Evolutionary conservation across 1,140 invertebrate genomes (phyloP), one percentile per base, ranked within the genome.

Genomic region (Drosophila bocqueti): DNA sequence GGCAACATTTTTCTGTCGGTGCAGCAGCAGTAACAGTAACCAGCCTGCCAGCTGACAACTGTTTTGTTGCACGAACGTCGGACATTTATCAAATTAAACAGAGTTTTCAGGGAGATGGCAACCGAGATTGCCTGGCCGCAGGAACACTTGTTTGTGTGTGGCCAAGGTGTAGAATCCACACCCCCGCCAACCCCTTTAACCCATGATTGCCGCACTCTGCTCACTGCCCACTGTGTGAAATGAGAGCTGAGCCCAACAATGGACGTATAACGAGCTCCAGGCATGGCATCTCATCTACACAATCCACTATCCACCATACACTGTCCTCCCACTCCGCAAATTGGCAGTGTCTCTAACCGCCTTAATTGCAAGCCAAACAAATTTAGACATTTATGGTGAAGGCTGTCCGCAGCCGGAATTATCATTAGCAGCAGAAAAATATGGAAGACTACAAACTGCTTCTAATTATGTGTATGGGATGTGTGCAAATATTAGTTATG

Each of bases 41-140:
- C 18, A 50, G 36, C 45, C 63, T 21, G 59, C 54, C 77, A 81
- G 59, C 81, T 81, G 78, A 89, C 84, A 87, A 90, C 84, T 87
- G 85, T 84, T 89, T 85, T 90, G 77, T 81, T 64, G 78, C 85
- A 90, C 84, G 85, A 79, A 79, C 78, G 68, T 63, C 74, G 58
- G 64, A 73, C 81, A 89, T 89, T 89, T 89, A 90, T 89, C 84
- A 89, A 87, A 87, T 90, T 87, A 87, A 84, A 84, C 85, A 66
- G 69, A 79, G 73, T 82, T 78, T 78, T 77, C 58, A 73, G 58
- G 45, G 34, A 74, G 79, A 75, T 86, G 77, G 76, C 54, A 57
- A 21, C 75, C 49, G 66, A 74, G 76, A 83, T 83, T 76, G 61
- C 59, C 66, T 29, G 61, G 46, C 45, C 36, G 52, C 43, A 47